Evolutionary conservation across 2,113 vertebrate species (phyloP).

Genomic region (Dipodomys merriami): DNA sequence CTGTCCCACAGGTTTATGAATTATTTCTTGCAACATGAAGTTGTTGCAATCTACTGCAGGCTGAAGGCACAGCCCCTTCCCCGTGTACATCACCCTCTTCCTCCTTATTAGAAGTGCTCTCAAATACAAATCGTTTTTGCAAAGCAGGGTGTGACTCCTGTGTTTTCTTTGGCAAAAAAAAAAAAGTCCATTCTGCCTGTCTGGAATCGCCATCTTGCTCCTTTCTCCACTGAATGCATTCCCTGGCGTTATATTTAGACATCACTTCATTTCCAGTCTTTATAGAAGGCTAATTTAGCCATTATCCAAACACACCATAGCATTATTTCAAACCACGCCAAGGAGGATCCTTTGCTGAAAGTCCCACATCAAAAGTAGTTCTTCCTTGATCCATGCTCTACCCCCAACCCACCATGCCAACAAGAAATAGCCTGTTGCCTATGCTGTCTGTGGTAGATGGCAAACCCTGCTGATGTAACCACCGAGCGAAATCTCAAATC

Average conservation of each 20-base stretch:
- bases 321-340: slow-evolving; percentile 17
- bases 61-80: background rate
- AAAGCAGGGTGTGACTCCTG: slow-evolving; percentile 84
- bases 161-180: slow-evolving; percentile 87
- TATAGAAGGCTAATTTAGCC: slow-evolving; percentile 6
- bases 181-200: slow-evolving; percentile 90
- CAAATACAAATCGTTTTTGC: slow-evolving; percentile 90
- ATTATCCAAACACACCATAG: slow-evolving; percentile 7
- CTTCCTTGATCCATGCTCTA: background rate
- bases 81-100: slow-evolving; percentile 81
- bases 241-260: background rate
- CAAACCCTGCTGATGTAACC: background rate
- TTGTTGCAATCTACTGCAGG: background rate
- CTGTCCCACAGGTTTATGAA: background rate
- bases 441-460: background rate
- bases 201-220: background rate
- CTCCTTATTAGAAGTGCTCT: slow-evolving; percentile 94
- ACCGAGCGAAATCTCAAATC: background rate
- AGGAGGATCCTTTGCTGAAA: background rate
- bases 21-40: background rate
- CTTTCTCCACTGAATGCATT: background rate
- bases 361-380: slow-evolving; percentile 44
- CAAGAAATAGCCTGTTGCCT: background rate
- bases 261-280: slow-evolving; percentile 31
- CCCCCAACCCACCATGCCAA: background rate